Percentiles rank a stretch among this genome's conserved stretches.
Evolutionary conservation across 2,888 invertebrate species (phyloP).

Genomic region (Limnephilus auricula): DNA sequence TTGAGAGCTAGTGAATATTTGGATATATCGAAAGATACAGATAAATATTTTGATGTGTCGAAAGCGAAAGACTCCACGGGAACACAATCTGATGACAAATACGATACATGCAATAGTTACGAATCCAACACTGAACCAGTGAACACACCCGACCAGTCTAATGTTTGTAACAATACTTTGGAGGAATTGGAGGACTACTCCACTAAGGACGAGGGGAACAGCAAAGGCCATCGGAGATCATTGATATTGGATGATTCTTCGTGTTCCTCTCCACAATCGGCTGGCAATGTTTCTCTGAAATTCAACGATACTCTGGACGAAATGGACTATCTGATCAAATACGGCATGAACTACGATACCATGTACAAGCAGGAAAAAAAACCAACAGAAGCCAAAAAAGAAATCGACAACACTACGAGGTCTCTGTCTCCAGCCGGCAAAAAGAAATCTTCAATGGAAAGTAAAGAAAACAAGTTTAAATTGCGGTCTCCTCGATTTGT

Average conservation of each 20-base stretch:
- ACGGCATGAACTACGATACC: constrained; percentile 70
- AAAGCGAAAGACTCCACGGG: constrained; percentile 3
- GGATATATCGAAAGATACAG: not conserved
- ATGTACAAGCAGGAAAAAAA: constrained; percentile 42
- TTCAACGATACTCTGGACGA: constrained; percentile 74
- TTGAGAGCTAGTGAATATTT: not conserved
- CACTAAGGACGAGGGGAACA: constrained; percentile 13
- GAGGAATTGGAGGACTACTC: constrained; percentile 19
- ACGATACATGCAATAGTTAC: constrained; percentile 48
- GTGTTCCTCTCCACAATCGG: constrained; percentile 17
- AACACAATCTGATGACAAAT: constrained; percentile 28
- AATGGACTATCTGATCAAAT: constrained; percentile 72
- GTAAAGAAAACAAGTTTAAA: constrained; percentile 56
- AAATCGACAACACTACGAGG: not conserved
- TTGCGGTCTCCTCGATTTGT: constrained; percentile 45
- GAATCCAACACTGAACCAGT: constrained; percentile 24
- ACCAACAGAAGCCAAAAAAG: constrained; percentile 4
- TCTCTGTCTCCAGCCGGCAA: not conserved
- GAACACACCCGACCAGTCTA: not conserved
- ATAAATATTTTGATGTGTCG: constrained; percentile 10
- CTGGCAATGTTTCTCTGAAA: constrained; percentile 62
- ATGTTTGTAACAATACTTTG: constrained; percentile 32
- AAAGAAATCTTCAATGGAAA: constrained; percentile 41
- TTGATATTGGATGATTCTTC: not conserved
- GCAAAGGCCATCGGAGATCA: not conserved